Conservation (phyloP, 2,113 vertebrate genomes). For the Damaliscus lunatus region DNA sequence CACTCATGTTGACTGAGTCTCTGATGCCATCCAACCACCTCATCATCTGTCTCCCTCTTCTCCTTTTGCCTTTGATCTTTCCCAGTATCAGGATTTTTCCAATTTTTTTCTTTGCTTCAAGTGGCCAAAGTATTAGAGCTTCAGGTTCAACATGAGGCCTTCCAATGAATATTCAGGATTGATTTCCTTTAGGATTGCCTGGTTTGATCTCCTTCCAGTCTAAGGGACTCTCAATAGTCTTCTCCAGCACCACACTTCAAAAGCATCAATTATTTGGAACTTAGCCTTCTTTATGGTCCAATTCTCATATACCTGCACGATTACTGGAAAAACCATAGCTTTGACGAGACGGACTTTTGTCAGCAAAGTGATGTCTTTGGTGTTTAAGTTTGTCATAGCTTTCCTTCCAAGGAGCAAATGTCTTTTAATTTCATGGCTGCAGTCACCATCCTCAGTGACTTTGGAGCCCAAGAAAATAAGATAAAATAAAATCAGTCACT, state of each 20-base stretch:
- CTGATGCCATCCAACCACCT: background rate
- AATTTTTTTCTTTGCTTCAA: background rate
- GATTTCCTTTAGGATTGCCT: background rate
- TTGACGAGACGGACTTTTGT: fast-evolving
- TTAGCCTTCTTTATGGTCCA: background rate
- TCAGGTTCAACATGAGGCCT: background rate
- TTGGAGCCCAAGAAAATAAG: background rate
- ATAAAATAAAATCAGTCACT: background rate
- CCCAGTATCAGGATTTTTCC: background rate
- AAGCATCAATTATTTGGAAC: background rate
- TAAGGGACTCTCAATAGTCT: background rate
- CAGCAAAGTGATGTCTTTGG: background rate
- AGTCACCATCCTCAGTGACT: background rate
- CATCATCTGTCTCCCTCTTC: background rate
- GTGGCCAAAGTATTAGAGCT: background rate
- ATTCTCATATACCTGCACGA: fast-evolving
- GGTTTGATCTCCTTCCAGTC: background rate
- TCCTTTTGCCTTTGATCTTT: background rate
- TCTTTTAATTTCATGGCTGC: background rate
- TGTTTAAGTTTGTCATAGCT: background rate
- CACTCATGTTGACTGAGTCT: background rate
- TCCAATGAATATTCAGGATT: background rate
- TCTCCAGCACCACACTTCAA: fast-evolving
- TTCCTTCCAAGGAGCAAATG: background rate
- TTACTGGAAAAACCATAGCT: background rate